A percentile compares a stretch with the other conserved stretches of the same genome.
phyloP scores from a whole-genome alignment of 30 jellyfish, hydroid and myxozoan genomes.

The Haliclystus octoradiatus region DNA sequence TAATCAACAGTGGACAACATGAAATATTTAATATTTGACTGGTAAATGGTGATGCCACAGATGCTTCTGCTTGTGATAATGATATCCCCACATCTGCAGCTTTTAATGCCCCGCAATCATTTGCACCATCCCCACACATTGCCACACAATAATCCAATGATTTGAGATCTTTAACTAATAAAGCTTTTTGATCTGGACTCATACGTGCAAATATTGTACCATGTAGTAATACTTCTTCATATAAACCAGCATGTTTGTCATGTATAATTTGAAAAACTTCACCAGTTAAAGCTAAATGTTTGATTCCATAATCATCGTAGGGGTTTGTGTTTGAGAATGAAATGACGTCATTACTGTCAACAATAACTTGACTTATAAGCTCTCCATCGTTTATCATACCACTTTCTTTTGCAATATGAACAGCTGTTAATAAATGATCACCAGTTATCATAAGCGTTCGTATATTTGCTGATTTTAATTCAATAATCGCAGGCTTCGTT shows the following conservation, averaged over 20 bases:
- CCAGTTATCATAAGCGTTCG: slow-evolving; percentile 51
- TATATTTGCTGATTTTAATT: slow-evolving; percentile 12
- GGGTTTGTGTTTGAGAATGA: no score
- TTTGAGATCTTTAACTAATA: slow-evolving; percentile 23
- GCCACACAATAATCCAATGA: slow-evolving; percentile 32
- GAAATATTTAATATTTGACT: slow-evolving; percentile 18
- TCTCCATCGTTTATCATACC: no score
- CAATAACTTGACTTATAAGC: no score
- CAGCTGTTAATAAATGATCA: slow-evolving; percentile 34
- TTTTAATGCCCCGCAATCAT: slow-evolving; percentile 44
- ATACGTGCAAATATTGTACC: slow-evolving; percentile 24
- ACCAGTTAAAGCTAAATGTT: slow-evolving; percentile 13
- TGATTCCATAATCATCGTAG: no score
- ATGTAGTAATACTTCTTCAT: slow-evolving; percentile 4
- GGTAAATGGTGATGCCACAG: slow-evolving; percentile 40
- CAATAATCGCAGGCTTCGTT: slow-evolving; percentile 4
- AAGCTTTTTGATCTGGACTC: slow-evolving; percentile 37
- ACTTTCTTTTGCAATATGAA: slow-evolving; percentile 21
- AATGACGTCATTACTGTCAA: no score
- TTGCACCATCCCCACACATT: slow-evolving; percentile 61
- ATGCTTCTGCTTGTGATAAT: slow-evolving; percentile 34
- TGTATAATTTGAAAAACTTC: not conserved
- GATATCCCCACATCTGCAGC: slow-evolving; percentile 49
- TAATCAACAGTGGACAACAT: slow-evolving; percentile 20
- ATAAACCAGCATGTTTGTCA: slow-evolving; percentile 1